Conservation (phyloP, 1,140 invertebrate genomes). For the Asobara japonica region DNA sequence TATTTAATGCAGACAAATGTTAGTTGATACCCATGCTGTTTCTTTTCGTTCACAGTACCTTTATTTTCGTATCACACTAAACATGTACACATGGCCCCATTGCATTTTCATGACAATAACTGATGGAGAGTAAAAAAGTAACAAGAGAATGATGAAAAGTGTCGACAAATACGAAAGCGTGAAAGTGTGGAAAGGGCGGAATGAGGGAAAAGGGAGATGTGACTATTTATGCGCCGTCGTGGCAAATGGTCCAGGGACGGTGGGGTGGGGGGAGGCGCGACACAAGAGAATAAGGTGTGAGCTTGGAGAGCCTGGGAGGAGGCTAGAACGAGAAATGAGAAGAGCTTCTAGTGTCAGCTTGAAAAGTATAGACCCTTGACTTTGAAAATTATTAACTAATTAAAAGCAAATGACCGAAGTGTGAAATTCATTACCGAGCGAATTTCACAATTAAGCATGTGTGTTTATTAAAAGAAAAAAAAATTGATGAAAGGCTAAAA, state of each 20-base stretch:
- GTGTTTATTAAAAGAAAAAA: too few relatives aligned
- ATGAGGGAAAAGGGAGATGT: background rate
- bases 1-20: too few relatives aligned
- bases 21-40: too few relatives aligned
- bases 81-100: background rate
- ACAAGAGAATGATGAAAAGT: conserved; percentile 29
- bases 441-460: too few relatives aligned
- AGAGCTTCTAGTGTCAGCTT: background rate
- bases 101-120: background rate
- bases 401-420: too few relatives aligned
- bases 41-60: too few relatives aligned
- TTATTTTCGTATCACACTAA: background rate
- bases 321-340: background rate
- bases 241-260: background rate
- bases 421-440: too few relatives aligned
- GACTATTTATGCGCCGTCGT: conserved; percentile 26
- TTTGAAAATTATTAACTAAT: too few relatives aligned
- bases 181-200: background rate
- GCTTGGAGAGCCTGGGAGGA: background rate
- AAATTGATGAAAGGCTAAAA: too few relatives aligned
- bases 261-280: background rate
- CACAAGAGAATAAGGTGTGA: background rate
- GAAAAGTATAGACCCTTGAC: too few relatives aligned
- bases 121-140: conserved; percentile 19
- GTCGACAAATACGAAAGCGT: conserved; percentile 1